A percentile compares a stretch with the other conserved stretches of the same genome.
Conservation (phyloP, 2,113 vertebrate species). For the Pseudopipra pipra region DNA sequence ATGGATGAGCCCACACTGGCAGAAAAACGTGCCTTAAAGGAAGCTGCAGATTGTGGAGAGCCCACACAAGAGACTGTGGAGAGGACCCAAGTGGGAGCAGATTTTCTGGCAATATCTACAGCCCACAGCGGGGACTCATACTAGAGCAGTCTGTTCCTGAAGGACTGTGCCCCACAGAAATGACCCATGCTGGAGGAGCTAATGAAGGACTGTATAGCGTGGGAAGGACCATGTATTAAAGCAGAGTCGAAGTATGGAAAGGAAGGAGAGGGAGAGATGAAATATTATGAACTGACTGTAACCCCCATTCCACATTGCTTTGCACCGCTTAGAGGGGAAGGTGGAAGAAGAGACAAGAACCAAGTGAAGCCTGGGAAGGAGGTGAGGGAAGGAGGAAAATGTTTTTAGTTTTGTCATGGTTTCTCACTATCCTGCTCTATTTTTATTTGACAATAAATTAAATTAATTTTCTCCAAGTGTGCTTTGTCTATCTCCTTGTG, state of each 20-base stretch:
- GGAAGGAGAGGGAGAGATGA: background rate
- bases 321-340: background rate
- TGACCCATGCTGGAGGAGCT: background rate
- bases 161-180: background rate
- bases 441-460: background rate
- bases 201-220: background rate
- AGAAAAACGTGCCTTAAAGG: background rate
- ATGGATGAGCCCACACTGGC: fast-evolving
- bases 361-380: background rate
- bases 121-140: fast-evolving
- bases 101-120: background rate
- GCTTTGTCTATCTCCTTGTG: background rate
- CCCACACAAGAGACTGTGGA: background rate
- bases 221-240: background rate
- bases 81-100: background rate
- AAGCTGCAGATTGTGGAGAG: background rate
- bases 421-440: background rate
- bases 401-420: background rate
- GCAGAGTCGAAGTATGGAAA: background rate
- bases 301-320: background rate
- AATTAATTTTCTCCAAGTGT: background rate
- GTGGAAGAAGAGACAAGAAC: background rate
- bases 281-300: background rate
- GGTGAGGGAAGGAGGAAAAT: background rate
- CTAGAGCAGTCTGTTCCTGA: background rate